Base-by-base conservation (phyloP, 92 coral and sea anemone species). In the Epizoanthus ramosus region DNA sequence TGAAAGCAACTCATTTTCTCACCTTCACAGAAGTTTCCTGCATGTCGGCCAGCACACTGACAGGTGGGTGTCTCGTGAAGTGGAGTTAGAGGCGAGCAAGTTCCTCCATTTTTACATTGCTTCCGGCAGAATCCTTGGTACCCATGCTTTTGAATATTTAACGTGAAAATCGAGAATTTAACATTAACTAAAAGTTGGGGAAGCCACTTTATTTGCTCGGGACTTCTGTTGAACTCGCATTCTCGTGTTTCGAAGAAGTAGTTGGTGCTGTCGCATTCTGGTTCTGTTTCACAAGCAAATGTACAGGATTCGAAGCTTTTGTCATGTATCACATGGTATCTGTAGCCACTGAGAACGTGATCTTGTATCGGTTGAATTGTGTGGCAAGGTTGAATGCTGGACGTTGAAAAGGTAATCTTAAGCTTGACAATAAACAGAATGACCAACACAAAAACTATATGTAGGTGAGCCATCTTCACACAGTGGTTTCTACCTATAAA, bases 211-310 rank as follows among this genome's bases (percentile, higher is more conserved):
- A 3, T 1, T 54, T 65, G 41, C 1, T 4, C 4, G 16, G 37
- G 57, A 16, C 60, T 24, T 4, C 9, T 24, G 8, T 73, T 73
- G 0, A 73, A 54, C 60, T 73, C 79, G 9, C 79, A 73, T 17
- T 10, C 22, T 24, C 43, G 28, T 47, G 79, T 73, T 73, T 25
- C 39, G 15, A 73, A 73, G 56, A 50, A 53, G 56, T 73, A 73
- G 39, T 73, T 73, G 8, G 79, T 52, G 15, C 79, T 73, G 31
- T 73, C 43, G 57, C 79, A 73, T 19, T 19, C 19, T 4, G 79
- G 60, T 1, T 50, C 60, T 7, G 57, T 0, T 25, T 73, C 63
- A 41, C 79, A 73, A 53, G 79, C 61, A 35, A 47, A 73, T 25
- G 14, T 24, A 12, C 79, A 73, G 35, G 43, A 25, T 5, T 13